These are phyloP conservation scores for Xiphophorus hellerii DNA, from an alignment of 2,113 vertebrate species.

Conservation along the genomic window DNA sequence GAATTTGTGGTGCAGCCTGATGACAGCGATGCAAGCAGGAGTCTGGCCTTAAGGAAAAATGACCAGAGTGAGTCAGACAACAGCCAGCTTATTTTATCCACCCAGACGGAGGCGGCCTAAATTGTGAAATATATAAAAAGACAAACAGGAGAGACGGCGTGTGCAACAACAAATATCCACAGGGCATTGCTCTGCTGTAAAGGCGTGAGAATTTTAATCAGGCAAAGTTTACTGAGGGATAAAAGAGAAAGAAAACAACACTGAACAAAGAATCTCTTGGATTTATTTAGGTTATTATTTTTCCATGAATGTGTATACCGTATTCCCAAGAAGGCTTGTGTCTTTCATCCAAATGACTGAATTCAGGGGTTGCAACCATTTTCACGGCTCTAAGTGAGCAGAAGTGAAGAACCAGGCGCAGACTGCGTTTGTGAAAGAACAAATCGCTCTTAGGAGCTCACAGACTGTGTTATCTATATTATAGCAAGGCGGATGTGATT, in stretches of 20 bases:
- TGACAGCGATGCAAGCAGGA: conserved; percentile 42
- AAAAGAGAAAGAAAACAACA: conserved; percentile 29
- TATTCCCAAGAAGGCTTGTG: not conserved
- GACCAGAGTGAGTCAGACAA: conserved; percentile 40
- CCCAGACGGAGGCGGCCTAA: not conserved
- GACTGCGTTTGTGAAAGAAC: too few species aligned
- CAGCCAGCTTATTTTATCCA: conserved; percentile 23
- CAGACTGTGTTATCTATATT: too few species aligned
- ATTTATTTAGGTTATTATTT: not conserved
- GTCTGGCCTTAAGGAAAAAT: conserved; percentile 16
- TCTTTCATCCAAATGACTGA: not conserved
- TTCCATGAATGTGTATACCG: not conserved
- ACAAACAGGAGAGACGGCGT: not conserved
- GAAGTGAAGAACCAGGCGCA: not conserved
- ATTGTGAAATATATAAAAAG: not conserved
- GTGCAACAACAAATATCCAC: not conserved
- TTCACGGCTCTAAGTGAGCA: not conserved
- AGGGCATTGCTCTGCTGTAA: not conserved
- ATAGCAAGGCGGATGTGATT: too few species aligned
- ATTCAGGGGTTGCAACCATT: not conserved
- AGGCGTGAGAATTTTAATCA: conserved; percentile 7
- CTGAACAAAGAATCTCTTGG: not conserved
- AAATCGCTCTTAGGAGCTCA: too few species aligned
- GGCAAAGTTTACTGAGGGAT: conserved; percentile 5
- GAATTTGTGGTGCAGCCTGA: conserved; percentile 29